Evolutionary conservation across 2,113 vertebrate genomes (phyloP).

Genomic region (Leucoraja erinaceus): DNA sequence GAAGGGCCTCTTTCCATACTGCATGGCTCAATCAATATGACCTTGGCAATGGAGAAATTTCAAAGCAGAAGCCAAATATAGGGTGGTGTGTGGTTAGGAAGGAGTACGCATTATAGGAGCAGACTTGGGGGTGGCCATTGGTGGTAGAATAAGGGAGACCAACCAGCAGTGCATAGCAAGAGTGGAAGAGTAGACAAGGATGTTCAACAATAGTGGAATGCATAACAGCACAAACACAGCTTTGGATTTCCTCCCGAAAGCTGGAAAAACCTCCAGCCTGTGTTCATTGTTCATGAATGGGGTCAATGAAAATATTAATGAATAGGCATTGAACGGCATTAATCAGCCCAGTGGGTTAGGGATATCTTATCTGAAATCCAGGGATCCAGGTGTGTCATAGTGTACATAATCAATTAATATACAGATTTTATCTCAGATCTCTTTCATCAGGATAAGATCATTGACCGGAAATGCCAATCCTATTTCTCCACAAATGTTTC

Average conservation of each 20-base stretch:
- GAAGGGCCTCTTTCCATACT: too few species aligned
- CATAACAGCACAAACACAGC: not conserved
- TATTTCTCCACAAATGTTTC: not conserved
- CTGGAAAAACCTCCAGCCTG: not conserved
- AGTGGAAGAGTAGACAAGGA: too few species aligned
- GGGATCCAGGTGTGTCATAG: not conserved
- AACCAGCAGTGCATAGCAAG: too few species aligned
- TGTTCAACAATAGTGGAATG: too few species aligned
- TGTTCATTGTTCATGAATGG: not conserved
- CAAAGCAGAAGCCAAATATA: too few species aligned
- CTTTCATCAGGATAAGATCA: not conserved
- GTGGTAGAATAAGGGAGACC: too few species aligned
- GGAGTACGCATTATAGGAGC: too few species aligned
- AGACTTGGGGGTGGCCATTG: too few species aligned
- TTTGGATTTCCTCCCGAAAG: not conserved
- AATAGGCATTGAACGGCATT: too few species aligned
- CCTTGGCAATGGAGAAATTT: too few species aligned
- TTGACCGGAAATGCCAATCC: not conserved
- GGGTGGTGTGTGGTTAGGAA: too few species aligned
- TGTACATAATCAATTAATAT: not conserved
- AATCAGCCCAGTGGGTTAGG: not conserved
- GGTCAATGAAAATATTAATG: not conserved
- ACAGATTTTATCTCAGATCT: not conserved
- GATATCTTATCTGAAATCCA: not conserved
- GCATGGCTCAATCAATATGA: too few species aligned